Base-by-base conservation (phyloP, 2,888 invertebrate species). In the Drosophila mercatorum region DNA sequence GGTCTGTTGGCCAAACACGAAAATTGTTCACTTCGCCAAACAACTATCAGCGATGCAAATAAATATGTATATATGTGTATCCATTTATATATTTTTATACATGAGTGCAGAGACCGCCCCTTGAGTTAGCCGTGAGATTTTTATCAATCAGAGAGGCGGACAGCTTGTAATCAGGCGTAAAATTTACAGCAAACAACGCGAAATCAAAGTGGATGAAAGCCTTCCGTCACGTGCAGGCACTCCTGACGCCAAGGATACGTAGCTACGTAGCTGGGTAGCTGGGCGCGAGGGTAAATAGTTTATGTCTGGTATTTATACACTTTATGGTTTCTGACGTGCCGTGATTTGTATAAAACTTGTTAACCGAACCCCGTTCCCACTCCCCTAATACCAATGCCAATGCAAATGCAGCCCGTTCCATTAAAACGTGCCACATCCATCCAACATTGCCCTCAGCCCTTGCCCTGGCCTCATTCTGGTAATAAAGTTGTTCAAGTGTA, bases 271-370 rank as follows among this genome's bases (percentile, higher is more conserved):
- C 22, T 22, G 22, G 49, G 7, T 12, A n/a, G 26, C 40, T 47
- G n/a, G 60, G 69, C 38, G 61, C 49, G 62, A 61, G 77, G 67
- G 63, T 79, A 72, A 70, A 88, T 83, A 86, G 81, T 90, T 90
- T 76, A 68, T 70, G 69, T 65, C 66, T 84, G 65, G 84, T 75
- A 89, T 90, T 89, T 89, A 76, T 89, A 84, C 89, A 90, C 90
- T 86, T 86, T 86, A 86, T 90, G 90, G 89, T 90, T 86, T 86
- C 88, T 85, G 89, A 88, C 90, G 78, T 89, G 78, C 85, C 82
- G 90, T 90, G 90, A 86, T 90, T 86, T 77, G 69, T 77, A 74
- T 81, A 47, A 81, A 83, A 81, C 83, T 81, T 81, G 81, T 80
- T 81, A 81, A 72, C 59, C 57, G 60, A 66, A 72, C 59, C 73